phyloP scores from a whole-genome alignment of 2,797 vertebrate species.

The Heliangelus exortis region DNA sequence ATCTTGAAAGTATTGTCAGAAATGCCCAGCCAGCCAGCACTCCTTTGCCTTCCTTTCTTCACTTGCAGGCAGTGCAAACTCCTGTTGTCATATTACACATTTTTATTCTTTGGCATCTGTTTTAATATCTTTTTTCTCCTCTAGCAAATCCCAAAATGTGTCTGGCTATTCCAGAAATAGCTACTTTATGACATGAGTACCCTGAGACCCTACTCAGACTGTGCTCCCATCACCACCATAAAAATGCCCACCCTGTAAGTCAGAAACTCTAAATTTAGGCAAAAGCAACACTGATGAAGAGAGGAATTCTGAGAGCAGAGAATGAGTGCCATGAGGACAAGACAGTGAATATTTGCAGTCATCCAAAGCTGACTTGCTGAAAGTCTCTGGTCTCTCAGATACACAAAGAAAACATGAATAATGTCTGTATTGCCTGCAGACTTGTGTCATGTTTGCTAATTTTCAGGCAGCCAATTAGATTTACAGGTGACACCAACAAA shows the following conservation, averaged over 20 bases:
- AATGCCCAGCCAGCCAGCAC: not conserved
- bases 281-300: not conserved
- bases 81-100: not conserved
- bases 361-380: fast-evolving
- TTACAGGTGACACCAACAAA: not conserved
- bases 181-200: not conserved
- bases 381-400: not conserved
- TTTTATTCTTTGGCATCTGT: not conserved
- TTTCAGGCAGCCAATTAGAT: not conserved
- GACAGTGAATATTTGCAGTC: not conserved
- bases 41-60: not conserved
- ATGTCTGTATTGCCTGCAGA: not conserved
- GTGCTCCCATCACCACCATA: not conserved
- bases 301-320: not conserved
- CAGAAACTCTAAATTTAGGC: not conserved
- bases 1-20: constrained; percentile 1
- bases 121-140: not conserved
- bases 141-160: not conserved
- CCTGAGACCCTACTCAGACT: not conserved
- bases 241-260: not conserved
- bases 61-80: not conserved
- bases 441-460: not conserved
- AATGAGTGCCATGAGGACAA: not conserved
- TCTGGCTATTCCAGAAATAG: not conserved
- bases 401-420: not conserved